Evolutionary conservation across 2,797 vertebrate genomes (phyloP).

Genomic region (Champsocephalus esox): DNA sequence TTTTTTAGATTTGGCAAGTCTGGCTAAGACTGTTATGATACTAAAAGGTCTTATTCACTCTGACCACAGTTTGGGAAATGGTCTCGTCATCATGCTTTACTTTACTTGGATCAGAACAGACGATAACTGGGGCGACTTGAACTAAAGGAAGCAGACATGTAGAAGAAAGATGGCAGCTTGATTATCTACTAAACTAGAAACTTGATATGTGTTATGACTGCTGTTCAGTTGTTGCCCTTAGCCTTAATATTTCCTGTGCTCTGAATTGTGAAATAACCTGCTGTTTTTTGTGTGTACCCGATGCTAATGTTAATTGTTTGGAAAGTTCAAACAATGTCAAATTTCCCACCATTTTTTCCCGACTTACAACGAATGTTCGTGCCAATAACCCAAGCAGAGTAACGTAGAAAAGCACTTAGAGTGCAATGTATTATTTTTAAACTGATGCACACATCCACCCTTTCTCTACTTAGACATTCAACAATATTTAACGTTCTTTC

Average conservation of each 20-base stretch:
- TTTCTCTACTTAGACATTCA: too few species aligned
- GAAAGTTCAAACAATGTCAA: constrained; percentile 4
- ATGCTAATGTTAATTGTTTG: constrained; percentile 1
- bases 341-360: neutral
- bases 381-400: too few species aligned
- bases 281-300: neutral
- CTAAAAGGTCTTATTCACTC: neutral
- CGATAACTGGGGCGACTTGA: neutral
- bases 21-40: neutral
- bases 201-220: neutral
- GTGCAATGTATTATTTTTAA: too few species aligned
- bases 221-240: neutral
- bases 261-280: constrained; percentile 10
- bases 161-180: neutral
- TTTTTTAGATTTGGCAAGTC: neutral
- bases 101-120: neutral
- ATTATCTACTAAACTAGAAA: neutral
- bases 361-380: too few species aligned
- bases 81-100: neutral
- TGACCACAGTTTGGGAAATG: neutral
- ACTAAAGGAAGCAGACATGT: neutral
- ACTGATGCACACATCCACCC: too few species aligned
- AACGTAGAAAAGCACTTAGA: too few species aligned
- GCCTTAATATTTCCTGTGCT: neutral
- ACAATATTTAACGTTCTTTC: too few species aligned